Evolutionary conservation across 2,797 vertebrate genomes (phyloP), one percentile per base, ranked within the genome.

Genomic region (Gymnopithys bicolor): DNA sequence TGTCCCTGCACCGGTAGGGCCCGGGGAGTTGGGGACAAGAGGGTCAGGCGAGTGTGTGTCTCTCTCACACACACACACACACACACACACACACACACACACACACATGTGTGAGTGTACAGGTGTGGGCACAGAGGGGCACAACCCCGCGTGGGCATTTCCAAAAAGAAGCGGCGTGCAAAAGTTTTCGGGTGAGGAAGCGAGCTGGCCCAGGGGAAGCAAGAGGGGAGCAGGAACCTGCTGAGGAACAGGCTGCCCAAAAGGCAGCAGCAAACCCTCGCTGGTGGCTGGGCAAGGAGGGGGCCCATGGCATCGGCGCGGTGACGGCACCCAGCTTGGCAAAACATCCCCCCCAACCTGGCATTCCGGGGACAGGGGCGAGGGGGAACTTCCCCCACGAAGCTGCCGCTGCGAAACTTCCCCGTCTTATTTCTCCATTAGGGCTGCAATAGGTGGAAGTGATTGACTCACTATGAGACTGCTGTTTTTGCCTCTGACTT

Each of bases 391-490:
- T 86, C 23, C 35, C 74, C 71, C 2, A 2, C 4, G 19, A 59
- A 33, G 84, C 53, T 48, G 30, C 19, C 0, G 4, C 87, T 27
- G 74, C 13, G 1, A 90, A 95, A 96, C 88, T 95, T 95, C 88
- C 91, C 85, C 9, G 11, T 52, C 32, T 95, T 43, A 79, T 94
- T 91, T 91, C 87, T 74, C 89, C 76, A 32, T 93, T 62, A 87
- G 73, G 77, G 90, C 93, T 94, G 94, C 70, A 56, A 83, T 59
- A 37, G 84, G 83, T 91, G 91, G 93, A 93, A 90, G 87, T 22
- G 90, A 92, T 96, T 79, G 91, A 94, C 93, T 94, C 89, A 89
- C 87, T 94, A 92, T 86, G 97, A 96, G 94, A 96, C 76, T 89
- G 91, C 95, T 95, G 84, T 93, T 94, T 93, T 94, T 82, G 73